Evolutionary conservation across 2,113 vertebrate species (phyloP).

Genomic region (Nematolebias whitei): DNA sequence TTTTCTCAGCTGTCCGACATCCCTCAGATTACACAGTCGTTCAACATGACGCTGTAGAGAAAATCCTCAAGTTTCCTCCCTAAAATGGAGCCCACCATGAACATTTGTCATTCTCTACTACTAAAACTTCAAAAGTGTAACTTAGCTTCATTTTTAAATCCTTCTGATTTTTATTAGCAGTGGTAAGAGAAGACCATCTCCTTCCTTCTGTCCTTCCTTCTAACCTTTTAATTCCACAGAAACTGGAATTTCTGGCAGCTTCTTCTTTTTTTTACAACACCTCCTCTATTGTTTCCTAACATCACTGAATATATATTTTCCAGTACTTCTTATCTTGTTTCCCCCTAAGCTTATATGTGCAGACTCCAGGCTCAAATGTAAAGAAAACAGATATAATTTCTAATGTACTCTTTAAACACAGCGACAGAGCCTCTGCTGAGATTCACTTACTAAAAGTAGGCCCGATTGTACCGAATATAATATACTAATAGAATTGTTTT

Average conservation of each 20-base stretch:
- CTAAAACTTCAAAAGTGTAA: not conserved
- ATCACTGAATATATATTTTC: constrained; percentile 1
- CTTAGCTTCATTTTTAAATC: not conserved
- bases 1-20: constrained; percentile 39
- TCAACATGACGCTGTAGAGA: constrained; percentile 26
- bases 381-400: not conserved
- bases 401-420: not conserved
- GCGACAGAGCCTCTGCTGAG: too few relatives aligned
- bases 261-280: not conserved
- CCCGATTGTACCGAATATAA: too few relatives aligned
- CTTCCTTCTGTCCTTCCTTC: not conserved
- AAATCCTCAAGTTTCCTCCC: constrained; percentile 34
- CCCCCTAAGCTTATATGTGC: not conserved
- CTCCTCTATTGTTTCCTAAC: not conserved
- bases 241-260: constrained; percentile 4
- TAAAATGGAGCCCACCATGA: constrained; percentile 4
- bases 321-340: not conserved
- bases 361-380: not conserved
- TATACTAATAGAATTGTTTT: too few relatives aligned
- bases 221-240: not conserved
- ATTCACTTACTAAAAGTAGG: too few relatives aligned
- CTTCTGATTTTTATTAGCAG: not conserved
- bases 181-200: too few relatives aligned
- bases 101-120: not conserved
- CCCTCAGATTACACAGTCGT: too few relatives aligned